A percentile compares a stretch with the other conserved stretches of the same genome.
Evolutionary conservation across 2,113 vertebrate genomes (phyloP).

Genomic region (Cottus gobio): DNA sequence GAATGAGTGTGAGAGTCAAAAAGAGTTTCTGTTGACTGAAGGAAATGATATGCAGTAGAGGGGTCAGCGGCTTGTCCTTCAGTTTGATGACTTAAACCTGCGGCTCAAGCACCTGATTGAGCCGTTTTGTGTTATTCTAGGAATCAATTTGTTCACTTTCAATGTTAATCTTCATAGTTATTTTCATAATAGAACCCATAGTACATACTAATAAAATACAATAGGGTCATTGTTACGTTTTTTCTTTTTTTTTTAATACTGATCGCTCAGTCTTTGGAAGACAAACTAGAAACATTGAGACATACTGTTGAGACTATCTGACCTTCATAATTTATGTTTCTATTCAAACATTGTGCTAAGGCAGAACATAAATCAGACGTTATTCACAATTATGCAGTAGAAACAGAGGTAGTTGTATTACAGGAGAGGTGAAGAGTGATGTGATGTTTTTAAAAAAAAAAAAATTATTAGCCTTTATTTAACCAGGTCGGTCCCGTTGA

Average conservation of each 20-base stretch:
- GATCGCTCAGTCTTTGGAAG: constrained; percentile 30
- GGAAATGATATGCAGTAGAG: constrained; percentile 7
- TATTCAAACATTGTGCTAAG: constrained; percentile 29
- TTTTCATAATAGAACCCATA: constrained; percentile 36
- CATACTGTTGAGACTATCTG: constrained; percentile 34
- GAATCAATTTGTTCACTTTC: constrained; percentile 41
- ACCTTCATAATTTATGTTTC: constrained; percentile 34
- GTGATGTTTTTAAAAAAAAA: no score
- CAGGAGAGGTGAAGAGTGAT: constrained; percentile 21
- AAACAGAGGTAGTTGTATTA: constrained; percentile 20
- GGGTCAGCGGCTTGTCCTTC: constrained; percentile 42
- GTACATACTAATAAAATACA: constrained; percentile 25
- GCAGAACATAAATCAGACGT: constrained; percentile 26
- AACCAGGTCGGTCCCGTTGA: no score
- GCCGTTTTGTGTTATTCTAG: constrained; percentile 16
- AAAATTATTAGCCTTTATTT: no score
- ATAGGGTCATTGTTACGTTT: constrained; percentile 41
- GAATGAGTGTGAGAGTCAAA: constrained; percentile 5
- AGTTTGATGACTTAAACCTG: constrained; percentile 41
- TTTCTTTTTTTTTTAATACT: constrained; percentile 1
- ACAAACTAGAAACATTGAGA: constrained; percentile 32
- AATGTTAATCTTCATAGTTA: constrained; percentile 26
- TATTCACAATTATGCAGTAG: constrained; percentile 27
- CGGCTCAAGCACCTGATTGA: constrained; percentile 8
- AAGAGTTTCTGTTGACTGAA: constrained; percentile 2